Percentiles rank a stretch among this genome's conserved stretches.
Conservation (phyloP, 1,140 invertebrate genomes). For the Danaus melanippus region DNA sequence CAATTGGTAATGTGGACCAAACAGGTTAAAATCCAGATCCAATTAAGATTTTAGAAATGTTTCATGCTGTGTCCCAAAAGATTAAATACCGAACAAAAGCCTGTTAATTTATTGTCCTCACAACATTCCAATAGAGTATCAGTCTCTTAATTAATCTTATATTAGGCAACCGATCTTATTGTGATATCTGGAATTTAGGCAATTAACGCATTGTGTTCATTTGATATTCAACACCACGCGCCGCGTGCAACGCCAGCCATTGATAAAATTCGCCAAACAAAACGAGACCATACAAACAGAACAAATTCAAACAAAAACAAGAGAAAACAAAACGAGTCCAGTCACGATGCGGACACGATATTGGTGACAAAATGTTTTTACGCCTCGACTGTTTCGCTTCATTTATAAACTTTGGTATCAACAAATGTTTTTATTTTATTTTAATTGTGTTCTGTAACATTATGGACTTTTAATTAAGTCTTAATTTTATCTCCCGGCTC, state of each 20-base stretch:
- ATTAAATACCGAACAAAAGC: no score
- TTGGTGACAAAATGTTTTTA: conserved; percentile 61
- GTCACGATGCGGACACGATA: conserved; percentile 37
- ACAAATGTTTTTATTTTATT: conserved; percentile 13
- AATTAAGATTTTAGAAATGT: no score
- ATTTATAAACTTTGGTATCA: conserved; percentile 10
- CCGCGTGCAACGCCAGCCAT: conserved; percentile 15
- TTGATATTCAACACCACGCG: conserved; percentile 17
- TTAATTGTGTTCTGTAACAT: conserved; percentile 27
- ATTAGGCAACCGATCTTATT: conserved; percentile 12
- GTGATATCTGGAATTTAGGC: conserved; percentile 17
- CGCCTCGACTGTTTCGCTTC: conserved; percentile 29
- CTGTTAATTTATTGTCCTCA: conserved; percentile 1
- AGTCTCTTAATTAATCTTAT: conserved; percentile 9
- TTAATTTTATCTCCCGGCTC: conserved; percentile 56
- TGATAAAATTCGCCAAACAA: conserved; percentile 15
- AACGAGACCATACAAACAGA: conserved; percentile 1
- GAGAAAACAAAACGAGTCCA: conserved; percentile 21
- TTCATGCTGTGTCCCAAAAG: no score
- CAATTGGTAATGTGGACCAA: no score
- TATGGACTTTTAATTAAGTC: conserved; percentile 62
- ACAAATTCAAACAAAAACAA: conserved; percentile 19
- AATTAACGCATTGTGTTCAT: conserved; percentile 19
- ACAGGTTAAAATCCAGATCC: no score
- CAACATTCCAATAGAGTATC: background rate